Conservation (phyloP, 2,888 invertebrate genomes). For the Crossocerus cetratus region DNA sequence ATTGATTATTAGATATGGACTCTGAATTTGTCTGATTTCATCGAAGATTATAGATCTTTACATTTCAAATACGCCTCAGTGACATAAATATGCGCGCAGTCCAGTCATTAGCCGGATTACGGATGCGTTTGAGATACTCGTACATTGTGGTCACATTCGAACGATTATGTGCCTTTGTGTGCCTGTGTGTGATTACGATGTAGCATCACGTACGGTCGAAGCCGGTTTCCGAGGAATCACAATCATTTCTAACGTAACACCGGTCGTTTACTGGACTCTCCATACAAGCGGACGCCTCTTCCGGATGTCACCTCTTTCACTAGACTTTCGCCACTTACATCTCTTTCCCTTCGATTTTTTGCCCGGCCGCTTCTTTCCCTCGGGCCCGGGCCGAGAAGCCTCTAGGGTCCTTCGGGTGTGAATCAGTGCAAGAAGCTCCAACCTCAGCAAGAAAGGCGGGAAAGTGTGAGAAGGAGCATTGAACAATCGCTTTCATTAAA, state of each 20-base stretch:
- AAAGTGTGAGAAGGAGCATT: slow-evolving; percentile 10
- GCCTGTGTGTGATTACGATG: slow-evolving; percentile 12
- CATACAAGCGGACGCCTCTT: slow-evolving; percentile 4
- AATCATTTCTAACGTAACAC: slow-evolving; percentile 35
- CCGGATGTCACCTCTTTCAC: slow-evolving; percentile 1
- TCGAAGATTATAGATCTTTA: too few species aligned
- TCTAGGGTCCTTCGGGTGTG: not conserved
- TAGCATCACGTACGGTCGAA: slow-evolving; percentile 21
- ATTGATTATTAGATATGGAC: too few species aligned
- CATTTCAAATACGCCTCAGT: too few species aligned
- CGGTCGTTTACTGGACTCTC: slow-evolving; percentile 8
- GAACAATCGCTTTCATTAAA: slow-evolving; percentile 31
- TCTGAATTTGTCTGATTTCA: too few species aligned
- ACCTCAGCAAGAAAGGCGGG: slow-evolving; percentile 9
- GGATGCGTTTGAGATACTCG: slow-evolving; percentile 19
- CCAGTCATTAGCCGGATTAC: not conserved
- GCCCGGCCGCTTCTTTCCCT: not conserved
- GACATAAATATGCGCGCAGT: too few species aligned
- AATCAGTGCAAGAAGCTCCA: not conserved
- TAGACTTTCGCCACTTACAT: not conserved
- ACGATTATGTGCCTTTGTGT: not conserved
- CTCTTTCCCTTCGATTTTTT: not conserved
- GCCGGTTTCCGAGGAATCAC: slow-evolving; percentile 32
- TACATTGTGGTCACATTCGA: not conserved
- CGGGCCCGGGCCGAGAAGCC: not conserved